phyloP scores from a whole-genome alignment of 1,140 invertebrate species.

The Cyclina sinensis region DNA sequence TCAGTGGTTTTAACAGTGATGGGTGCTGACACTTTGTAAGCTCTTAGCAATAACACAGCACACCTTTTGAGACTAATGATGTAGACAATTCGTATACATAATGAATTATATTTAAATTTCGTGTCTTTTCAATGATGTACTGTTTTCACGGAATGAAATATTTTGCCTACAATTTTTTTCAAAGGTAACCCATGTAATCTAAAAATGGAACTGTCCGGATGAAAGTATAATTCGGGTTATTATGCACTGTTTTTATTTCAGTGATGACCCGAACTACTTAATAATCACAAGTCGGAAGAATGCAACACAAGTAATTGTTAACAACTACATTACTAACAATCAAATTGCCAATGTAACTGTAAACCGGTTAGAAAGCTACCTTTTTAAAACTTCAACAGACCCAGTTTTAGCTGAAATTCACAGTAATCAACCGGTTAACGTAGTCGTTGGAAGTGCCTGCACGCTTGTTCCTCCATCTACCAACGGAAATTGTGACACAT shows the following conservation, averaged over 20 bases:
- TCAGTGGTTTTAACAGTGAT: too few relatives aligned
- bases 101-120: too few relatives aligned
- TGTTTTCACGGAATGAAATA: too few relatives aligned
- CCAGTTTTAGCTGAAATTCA: background rate
- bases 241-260: background rate
- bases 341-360: background rate
- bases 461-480: background rate
- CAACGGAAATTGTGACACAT: background rate
- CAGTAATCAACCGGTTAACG: background rate
- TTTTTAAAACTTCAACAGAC: background rate
- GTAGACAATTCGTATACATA: too few relatives aligned
- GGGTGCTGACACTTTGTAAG: too few relatives aligned
- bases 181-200: too few relatives aligned
- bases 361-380: background rate
- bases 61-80: too few relatives aligned
- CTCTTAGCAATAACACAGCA: too few relatives aligned
- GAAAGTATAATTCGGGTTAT: too few relatives aligned
- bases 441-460: background rate
- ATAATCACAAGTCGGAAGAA: background rate
- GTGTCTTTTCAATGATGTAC: too few relatives aligned
- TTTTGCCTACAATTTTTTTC: too few relatives aligned
- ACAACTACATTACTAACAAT: background rate
- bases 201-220: too few relatives aligned
- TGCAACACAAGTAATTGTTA: background rate
- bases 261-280: background rate